Evolutionary conservation across 2,888 invertebrate genomes (phyloP).

Genomic region (Lucinisca nassula): DNA sequence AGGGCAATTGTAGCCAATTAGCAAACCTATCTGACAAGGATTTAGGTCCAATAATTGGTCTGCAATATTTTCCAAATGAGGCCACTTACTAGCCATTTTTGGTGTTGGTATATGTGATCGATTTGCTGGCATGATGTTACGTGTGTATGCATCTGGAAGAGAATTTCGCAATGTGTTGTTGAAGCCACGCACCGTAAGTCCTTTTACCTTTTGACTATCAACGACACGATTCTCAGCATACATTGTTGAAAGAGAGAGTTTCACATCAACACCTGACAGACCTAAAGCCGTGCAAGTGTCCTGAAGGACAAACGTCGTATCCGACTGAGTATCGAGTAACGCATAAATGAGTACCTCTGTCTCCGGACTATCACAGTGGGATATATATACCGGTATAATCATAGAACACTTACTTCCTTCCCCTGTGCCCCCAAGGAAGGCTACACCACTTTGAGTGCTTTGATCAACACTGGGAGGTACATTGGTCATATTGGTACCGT

Average conservation of each 20-base stretch:
- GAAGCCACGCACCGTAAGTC: conserved; percentile 53
- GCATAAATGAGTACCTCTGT: conserved; percentile 69
- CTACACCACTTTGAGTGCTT: neutral
- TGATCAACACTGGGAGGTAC: too few species aligned
- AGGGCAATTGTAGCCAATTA: conserved; percentile 71
- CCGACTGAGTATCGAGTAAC: conserved; percentile 69
- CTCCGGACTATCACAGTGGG: conserved; percentile 51
- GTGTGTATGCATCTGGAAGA: conserved; percentile 62
- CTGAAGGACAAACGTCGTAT: conserved; percentile 62
- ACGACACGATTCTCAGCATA: conserved; percentile 36
- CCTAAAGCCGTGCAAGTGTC: conserved; percentile 45
- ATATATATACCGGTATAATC: conserved; percentile 63
- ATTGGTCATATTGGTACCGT: neutral
- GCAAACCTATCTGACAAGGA: conserved; percentile 53
- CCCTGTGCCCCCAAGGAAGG: neutral
- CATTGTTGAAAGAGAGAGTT: conserved; percentile 63
- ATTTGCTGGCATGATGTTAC: conserved; percentile 62
- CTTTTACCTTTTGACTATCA: conserved; percentile 19
- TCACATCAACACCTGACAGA: conserved; percentile 24
- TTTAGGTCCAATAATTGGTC: conserved; percentile 25
- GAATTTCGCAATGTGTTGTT: conserved; percentile 38
- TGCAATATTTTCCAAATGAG: conserved; percentile 40
- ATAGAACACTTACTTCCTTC: conserved; percentile 23
- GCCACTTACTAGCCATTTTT: conserved; percentile 37
- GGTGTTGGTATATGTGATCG: conserved; percentile 54